Evolutionary conservation across 2,888 invertebrate genomes (phyloP).

Genomic region (Tipula helvola): DNA sequence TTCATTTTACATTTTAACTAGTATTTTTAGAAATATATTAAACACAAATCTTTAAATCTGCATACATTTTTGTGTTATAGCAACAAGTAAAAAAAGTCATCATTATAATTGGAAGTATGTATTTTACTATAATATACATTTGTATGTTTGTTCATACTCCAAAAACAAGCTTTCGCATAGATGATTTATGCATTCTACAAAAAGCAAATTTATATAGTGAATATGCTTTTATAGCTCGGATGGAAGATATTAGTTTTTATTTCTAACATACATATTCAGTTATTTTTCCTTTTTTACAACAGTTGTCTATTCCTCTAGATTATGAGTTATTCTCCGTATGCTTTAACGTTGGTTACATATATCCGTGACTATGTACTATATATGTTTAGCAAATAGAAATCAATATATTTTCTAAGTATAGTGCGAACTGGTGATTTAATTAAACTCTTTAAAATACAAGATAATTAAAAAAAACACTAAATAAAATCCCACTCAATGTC

Average conservation of each 20-base stretch:
- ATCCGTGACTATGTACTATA: background rate
- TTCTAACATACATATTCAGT: background rate
- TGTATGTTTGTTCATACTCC: background rate
- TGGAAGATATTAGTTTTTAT: background rate
- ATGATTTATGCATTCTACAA: background rate
- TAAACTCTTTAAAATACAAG: background rate
- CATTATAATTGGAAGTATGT: background rate
- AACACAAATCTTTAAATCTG: too few relatives aligned
- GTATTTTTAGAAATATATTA: too few relatives aligned
- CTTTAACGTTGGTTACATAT: background rate
- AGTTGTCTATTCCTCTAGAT: background rate
- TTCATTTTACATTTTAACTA: too few relatives aligned
- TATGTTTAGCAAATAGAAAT: background rate
- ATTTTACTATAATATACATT: background rate
- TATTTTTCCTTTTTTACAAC: background rate
- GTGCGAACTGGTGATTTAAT: background rate
- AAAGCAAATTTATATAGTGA: background rate
- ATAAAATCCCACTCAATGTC: background rate
- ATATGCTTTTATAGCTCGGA: background rate
- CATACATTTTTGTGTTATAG: background rate
- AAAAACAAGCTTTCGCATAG: background rate
- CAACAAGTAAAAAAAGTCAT: background rate
- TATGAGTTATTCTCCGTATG: background rate
- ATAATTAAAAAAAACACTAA: background rate
- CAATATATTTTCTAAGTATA: background rate